Evolutionary conservation across 2,797 vertebrate genomes (phyloP).

Genomic region (Poecilia gillii): DNA sequence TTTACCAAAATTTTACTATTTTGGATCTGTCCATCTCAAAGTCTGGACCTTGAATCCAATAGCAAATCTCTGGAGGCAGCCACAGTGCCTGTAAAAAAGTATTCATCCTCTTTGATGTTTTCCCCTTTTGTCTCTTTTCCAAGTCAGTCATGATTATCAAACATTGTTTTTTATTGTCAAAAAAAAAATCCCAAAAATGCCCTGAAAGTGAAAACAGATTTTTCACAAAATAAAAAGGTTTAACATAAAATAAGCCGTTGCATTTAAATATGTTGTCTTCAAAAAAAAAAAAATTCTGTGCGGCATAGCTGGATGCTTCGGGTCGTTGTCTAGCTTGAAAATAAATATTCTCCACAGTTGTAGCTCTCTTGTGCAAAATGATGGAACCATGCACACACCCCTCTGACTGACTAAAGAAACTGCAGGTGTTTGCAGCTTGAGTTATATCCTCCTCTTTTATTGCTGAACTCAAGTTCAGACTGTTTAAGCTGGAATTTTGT

Average conservation of each 20-base stretch:
- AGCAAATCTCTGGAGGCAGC: neutral
- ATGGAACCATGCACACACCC: neutral
- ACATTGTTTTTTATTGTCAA: neutral
- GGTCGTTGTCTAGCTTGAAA: neutral
- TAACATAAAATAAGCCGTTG: neutral
- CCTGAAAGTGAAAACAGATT: neutral
- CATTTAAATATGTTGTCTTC: neutral
- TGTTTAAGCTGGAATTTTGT: slow-evolving; percentile 21
- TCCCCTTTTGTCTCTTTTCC: neutral
- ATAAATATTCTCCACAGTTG: neutral
- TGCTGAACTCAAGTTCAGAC: slow-evolving; percentile 64
- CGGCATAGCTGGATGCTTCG: neutral
- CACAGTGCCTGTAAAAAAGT: neutral
- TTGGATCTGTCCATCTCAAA: neutral
- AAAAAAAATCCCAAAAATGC: neutral
- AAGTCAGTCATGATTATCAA: neutral
- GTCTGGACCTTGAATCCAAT: neutral
- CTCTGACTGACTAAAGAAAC: slow-evolving; percentile 7
- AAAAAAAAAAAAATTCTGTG: neutral
- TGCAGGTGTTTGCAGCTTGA: slow-evolving; percentile 46
- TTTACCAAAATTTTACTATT: neutral
- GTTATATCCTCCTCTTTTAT: slow-evolving; percentile 23
- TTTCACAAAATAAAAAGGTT: neutral
- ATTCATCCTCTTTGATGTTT: neutral
- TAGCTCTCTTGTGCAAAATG: neutral